A percentile compares a stretch with the other conserved stretches of the same genome.
These are phyloP conservation scores for Adelosebastes latens DNA, from an alignment of 2,797 vertebrate species.

Conservation along the genomic window DNA sequence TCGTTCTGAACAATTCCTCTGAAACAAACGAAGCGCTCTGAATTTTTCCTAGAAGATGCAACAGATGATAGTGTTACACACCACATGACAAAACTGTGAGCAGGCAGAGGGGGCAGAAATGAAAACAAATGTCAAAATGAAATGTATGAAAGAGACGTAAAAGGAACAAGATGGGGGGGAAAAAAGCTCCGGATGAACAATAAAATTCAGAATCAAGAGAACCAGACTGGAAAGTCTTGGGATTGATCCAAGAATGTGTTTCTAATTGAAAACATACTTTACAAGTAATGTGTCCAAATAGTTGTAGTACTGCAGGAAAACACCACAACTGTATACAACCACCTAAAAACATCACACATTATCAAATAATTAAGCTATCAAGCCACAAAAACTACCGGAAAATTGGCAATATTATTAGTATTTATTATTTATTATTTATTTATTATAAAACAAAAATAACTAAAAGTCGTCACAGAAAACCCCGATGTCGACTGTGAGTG, in stretches of 20 bases:
- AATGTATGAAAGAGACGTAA: background rate
- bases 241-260: background rate
- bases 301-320: background rate
- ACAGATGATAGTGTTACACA: background rate
- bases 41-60: background rate
- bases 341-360: background rate
- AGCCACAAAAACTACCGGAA: background rate
- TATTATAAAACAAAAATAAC: too few species aligned
- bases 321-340: background rate
- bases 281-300: background rate
- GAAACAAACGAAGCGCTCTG: background rate
- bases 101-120: background rate
- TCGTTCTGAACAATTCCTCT: background rate
- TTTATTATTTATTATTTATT: background rate
- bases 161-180: background rate
- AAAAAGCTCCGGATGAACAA: background rate
- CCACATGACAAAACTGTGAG: background rate
- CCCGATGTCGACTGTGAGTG: too few species aligned
- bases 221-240: background rate
- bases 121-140: background rate
- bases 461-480: too few species aligned
- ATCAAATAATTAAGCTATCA: background rate
- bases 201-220: background rate
- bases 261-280: background rate
- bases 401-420: too few species aligned